Base-by-base conservation (phyloP, 2,797 vertebrate genomes). In the Orestias chungarensis region DNA sequence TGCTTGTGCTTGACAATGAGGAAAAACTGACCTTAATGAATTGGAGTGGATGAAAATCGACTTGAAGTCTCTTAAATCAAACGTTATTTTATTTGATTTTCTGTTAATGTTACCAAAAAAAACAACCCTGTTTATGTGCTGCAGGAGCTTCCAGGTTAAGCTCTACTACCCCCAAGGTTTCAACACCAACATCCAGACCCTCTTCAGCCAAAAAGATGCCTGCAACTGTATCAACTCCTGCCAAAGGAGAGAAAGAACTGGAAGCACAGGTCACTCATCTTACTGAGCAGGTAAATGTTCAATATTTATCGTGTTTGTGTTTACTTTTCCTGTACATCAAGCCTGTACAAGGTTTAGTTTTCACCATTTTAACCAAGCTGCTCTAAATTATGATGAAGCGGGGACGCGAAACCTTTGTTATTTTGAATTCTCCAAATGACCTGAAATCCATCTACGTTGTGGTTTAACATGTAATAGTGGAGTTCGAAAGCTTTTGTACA, bases 131-230 rank as follows among this genome's bases (percentile, higher is more conserved):
- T 62, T 67, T 25, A 8, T 82, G 68, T 54, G 71, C 66, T 71
- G 6, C 88, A 99, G 97, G 97, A 85, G 97, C 96, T 54, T 97
- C 97, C 80, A 96, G 94, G 88, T 96, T 96, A 69, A 94, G 93
- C 91, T 91, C 95, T 67, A 86, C 92, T 2, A 96, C 96, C 76
- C 95, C 97, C 84, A 99, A 99, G 91, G 93, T 96, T 80, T 94
- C 97, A 77, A 98, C 97, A 74, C 96, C 98, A 70, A 97, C 98
- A 88, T 99, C 98, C 87, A 96, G 98, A 87, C 98, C 98, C 70
- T 99, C 98, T 1, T 99, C 98, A 74, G 98, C 98, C 91, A 99
- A 99, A 95, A 97, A 95, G 94, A 94, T 96, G 84, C 96, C 96
- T 2, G 72, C 81, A 44, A 90, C 49, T 25, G 68, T 70, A 75